Conservation (phyloP, 2,888 invertebrate species). For the Gryllus longicercus region DNA sequence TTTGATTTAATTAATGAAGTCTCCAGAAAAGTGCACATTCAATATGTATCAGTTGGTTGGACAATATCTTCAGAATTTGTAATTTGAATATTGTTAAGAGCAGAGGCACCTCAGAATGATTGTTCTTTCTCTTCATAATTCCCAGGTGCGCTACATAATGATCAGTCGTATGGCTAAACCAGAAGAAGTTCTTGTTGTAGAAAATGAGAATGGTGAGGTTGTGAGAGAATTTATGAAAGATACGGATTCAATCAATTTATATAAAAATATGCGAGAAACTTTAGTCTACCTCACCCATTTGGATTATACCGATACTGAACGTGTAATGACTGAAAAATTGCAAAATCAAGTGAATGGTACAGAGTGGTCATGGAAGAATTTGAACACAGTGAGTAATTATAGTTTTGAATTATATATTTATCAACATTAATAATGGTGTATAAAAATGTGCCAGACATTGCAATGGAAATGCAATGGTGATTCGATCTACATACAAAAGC, state of each 20-base stretch:
- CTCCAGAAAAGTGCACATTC: too few relatives aligned
- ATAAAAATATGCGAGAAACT: constrained; percentile 98
- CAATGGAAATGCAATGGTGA: too few relatives aligned
- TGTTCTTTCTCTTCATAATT: too few relatives aligned
- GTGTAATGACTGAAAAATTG: constrained; percentile 98
- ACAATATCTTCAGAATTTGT: too few relatives aligned
- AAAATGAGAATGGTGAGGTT: constrained; percentile 99
- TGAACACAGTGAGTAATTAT: constrained; percentile 71
- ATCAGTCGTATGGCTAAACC: constrained; percentile 99
- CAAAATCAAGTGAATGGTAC: constrained; percentile 97
- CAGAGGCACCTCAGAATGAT: too few relatives aligned
- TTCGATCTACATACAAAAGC: too few relatives aligned
- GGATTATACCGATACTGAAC: constrained; percentile 95
- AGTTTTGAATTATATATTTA: not conserved
- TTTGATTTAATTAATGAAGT: too few relatives aligned
- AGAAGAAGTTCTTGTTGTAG: constrained; percentile 98
- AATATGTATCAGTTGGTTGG: too few relatives aligned
- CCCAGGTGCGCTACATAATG: constrained; percentile 86
- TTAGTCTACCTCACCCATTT: constrained; percentile 97
- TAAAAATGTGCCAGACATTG: too few relatives aligned
- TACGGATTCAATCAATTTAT: constrained; percentile 98
- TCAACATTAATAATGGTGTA: not conserved
- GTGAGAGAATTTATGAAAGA: constrained; percentile 99
- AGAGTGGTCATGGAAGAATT: constrained; percentile 99
- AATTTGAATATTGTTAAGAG: too few relatives aligned